Conservation (phyloP, 2,888 invertebrate genomes). For the Limnephilus rhombicus region DNA sequence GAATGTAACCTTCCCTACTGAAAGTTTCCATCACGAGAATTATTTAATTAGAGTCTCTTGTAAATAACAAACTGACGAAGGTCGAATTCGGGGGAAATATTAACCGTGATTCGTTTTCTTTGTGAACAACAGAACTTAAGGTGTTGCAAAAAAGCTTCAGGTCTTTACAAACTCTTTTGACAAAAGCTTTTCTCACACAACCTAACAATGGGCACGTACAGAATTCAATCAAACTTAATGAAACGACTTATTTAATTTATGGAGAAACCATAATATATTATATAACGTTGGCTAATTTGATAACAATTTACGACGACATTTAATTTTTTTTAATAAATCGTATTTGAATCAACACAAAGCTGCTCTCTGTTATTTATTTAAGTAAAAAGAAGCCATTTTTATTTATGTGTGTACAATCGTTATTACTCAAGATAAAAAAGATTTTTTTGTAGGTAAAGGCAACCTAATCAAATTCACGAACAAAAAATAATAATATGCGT, state of each 20-base stretch:
- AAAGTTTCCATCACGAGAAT: constrained; percentile 31
- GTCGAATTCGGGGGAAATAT: constrained; percentile 24
- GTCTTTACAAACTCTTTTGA: constrained; percentile 15
- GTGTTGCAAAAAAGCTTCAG: constrained; percentile 17
- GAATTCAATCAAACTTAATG: constrained; percentile 28
- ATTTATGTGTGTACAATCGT: neutral
- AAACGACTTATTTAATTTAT: constrained; percentile 19
- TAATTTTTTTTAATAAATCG: no score
- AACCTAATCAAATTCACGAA: neutral
- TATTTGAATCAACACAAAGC: neutral
- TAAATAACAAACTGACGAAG: constrained; percentile 45
- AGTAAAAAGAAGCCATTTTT: neutral
- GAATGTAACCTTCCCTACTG: neutral
- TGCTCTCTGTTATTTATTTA: neutral
- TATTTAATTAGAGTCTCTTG: constrained; percentile 46
- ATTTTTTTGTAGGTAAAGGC: neutral
- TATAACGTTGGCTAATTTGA: neutral
- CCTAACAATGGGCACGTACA: constrained; percentile 5
- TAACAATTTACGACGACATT: neutral
- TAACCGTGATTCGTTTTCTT: constrained; percentile 46
- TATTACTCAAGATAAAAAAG: neutral
- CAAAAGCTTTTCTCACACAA: constrained; percentile 23
- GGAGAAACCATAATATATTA: neutral
- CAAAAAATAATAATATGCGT: neutral
- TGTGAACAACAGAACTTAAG: constrained; percentile 47